Evolutionary conservation across 2,797 vertebrate species (phyloP).

Genomic region (Sandelia bainsii): DNA sequence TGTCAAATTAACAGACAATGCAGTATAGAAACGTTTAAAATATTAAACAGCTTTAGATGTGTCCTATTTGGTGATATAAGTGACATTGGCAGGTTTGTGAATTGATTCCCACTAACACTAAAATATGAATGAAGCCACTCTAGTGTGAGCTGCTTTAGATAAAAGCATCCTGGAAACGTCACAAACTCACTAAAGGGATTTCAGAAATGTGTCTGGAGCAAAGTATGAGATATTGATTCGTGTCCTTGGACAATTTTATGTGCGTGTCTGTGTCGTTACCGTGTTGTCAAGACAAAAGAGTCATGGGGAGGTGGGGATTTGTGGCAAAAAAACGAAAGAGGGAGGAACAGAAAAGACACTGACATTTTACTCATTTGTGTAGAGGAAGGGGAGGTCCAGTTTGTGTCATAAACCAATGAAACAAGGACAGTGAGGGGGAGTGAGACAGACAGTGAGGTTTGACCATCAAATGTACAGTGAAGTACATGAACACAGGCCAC

Average conservation of each 20-base stretch:
- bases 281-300: slow-evolving; percentile 38
- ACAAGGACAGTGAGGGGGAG: slow-evolving; percentile 32
- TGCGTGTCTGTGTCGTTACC: slow-evolving; percentile 10
- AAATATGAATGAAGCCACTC: not conserved
- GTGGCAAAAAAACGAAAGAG: slow-evolving; percentile 47
- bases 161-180: slow-evolving; percentile 24
- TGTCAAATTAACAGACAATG: not conserved
- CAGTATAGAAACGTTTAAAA: not conserved
- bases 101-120: slow-evolving; percentile 9
- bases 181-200: slow-evolving; percentile 6
- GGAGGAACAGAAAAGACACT: slow-evolving; percentile 37
- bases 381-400: slow-evolving; percentile 66
- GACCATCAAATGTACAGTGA: slow-evolving; percentile 24
- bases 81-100: not conserved
- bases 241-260: not conserved
- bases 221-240: slow-evolving; percentile 18
- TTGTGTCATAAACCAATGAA: slow-evolving; percentile 47
- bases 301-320: slow-evolving; percentile 50
- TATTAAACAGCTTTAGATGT: not conserved
- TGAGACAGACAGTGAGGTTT: slow-evolving; percentile 28
- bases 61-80: not conserved
- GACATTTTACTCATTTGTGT: slow-evolving; percentile 37
- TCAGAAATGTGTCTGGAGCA: slow-evolving; percentile 7
- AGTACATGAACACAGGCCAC: slow-evolving; percentile 37
- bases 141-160: not conserved